Evolutionary conservation across 2,113 vertebrate species (phyloP).

Genomic region (Lepus europaeus): DNA sequence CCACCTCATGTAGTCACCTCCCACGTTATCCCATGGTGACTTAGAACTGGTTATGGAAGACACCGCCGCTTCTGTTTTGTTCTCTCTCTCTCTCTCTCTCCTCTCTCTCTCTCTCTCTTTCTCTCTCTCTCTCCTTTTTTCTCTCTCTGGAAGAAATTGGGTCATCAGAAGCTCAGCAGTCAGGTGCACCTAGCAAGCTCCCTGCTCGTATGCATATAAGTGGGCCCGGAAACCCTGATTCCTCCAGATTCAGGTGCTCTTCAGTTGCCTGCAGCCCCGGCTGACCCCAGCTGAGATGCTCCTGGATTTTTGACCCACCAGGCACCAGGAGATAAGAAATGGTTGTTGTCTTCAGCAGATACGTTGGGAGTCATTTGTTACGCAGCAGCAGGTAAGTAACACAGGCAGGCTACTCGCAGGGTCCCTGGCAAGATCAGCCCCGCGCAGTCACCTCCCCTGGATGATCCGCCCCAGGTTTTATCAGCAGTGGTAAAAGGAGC

Average conservation of each 20-base stretch:
- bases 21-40: neutral
- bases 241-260: neutral
- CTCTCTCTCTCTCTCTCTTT: no score
- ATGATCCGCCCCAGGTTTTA: neutral
- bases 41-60: neutral
- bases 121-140: neutral
- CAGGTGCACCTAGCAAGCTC: neutral
- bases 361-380: constrained; percentile 63
- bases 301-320: neutral
- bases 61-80: neutral
- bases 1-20: neutral
- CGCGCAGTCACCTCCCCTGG: neutral
- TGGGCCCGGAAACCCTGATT: neutral
- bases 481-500: neutral
- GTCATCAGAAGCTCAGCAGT: neutral
- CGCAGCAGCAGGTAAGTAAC: neutral
- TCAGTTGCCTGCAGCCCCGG: neutral
- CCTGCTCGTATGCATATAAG: neutral
- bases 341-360: constrained; percentile 7
- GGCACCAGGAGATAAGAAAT: constrained; percentile 26
- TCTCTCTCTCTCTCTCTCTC: neutral
- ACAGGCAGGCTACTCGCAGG: neutral
- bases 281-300: neutral
- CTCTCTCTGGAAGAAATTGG: neutral
- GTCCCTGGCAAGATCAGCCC: constrained; percentile 1